phyloP scores from a whole-genome alignment of 2,797 vertebrate species.

The Peromyscus aztecus region DNA sequence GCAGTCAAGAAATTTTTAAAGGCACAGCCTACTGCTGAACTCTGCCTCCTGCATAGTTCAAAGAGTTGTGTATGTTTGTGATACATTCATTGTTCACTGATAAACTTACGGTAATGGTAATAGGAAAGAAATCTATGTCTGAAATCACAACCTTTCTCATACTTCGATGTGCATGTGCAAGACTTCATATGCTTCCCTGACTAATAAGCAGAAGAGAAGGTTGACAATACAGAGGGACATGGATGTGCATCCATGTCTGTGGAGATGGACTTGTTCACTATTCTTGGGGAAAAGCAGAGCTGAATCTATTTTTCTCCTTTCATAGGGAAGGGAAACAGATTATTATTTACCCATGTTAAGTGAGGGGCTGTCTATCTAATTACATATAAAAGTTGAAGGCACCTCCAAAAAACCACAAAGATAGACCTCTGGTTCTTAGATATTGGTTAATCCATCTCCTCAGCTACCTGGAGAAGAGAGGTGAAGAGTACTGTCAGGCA shows the following conservation, averaged over 20 bases:
- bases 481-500: background rate
- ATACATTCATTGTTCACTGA: slow-evolving; percentile 3
- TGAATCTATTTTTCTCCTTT: background rate
- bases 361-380: background rate
- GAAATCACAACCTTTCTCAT: background rate
- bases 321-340: background rate
- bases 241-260: background rate
- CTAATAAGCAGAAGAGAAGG: background rate
- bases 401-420: background rate
- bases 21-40: slow-evolving; percentile 34
- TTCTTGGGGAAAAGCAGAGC: background rate
- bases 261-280: background rate
- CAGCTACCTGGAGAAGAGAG: background rate
- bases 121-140: slow-evolving; percentile 40
- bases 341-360: slow-evolving; percentile 25
- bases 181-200: background rate
- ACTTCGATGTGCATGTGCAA: background rate
- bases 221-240: background rate
- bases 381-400: slow-evolving; percentile 2
- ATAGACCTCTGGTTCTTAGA: background rate
- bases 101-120: background rate
- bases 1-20: slow-evolving; percentile 65
- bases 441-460: background rate
- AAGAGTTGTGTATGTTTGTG: background rate
- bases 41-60: background rate